A percentile compares a stretch with the other conserved stretches of the same genome.
Conservation (phyloP, 2,113 vertebrate genomes). For the Noturus placidus region DNA sequence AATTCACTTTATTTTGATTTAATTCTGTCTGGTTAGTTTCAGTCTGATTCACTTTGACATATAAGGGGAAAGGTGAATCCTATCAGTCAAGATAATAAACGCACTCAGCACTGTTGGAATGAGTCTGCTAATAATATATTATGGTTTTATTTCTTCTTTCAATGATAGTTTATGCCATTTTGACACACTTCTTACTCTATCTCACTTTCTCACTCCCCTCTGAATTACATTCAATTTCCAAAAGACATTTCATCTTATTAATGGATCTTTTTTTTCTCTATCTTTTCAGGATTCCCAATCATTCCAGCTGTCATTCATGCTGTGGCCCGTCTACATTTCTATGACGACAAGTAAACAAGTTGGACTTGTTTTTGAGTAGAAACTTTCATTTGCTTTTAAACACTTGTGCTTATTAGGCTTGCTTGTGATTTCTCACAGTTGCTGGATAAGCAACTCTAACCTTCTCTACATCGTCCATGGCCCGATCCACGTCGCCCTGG, state of each 20-base stretch:
- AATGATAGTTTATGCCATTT: neutral
- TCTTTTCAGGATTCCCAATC: slow-evolving; percentile 71
- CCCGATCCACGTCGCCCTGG: slow-evolving; percentile 86
- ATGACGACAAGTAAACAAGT: slow-evolving; percentile 70
- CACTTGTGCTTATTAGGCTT: neutral
- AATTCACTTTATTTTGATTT: neutral
- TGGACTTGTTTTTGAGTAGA: neutral
- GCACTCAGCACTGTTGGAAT: neutral
- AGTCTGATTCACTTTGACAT: neutral
- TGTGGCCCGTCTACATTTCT: slow-evolving; percentile 67
- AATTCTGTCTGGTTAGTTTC: neutral
- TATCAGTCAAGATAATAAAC: neutral
- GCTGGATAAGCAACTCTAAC: slow-evolving; percentile 87
- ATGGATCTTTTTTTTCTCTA: neutral
- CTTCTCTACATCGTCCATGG: slow-evolving; percentile 91
- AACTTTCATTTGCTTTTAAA: neutral
- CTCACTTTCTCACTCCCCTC: neutral
- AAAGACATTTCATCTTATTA: neutral
- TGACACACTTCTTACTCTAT: neutral
- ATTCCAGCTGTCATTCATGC: slow-evolving; percentile 71
- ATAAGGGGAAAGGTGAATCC: neutral
- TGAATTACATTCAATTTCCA: neutral
- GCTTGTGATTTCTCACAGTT: slow-evolving; percentile 71
- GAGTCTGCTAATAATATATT: neutral
- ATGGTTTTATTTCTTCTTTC: neutral